Evolutionary conservation across 1,140 invertebrate species (phyloP).

Genomic region (Pseudomyrmex gracilis): DNA sequence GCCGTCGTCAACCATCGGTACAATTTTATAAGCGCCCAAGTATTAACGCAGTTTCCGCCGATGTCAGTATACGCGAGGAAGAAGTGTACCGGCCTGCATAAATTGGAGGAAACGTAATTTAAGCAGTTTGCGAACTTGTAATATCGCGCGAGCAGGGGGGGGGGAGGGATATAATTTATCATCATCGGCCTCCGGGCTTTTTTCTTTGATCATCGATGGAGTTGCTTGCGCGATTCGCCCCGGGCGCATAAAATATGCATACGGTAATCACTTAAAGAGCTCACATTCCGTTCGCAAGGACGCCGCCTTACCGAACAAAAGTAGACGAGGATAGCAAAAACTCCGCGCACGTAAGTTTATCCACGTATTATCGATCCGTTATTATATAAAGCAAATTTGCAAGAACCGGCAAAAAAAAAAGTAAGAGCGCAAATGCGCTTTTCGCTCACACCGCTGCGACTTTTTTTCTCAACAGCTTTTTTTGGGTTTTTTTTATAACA

Average conservation of each 20-base stretch:
- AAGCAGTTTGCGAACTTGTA: slow-evolving; percentile 51
- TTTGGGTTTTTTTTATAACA: no score
- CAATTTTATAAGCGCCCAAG: slow-evolving; percentile 51
- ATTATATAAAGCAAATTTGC: slow-evolving; percentile 10
- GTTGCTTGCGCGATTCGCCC: background rate
- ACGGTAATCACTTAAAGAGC: slow-evolving; percentile 47
- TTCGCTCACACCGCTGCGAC: background rate
- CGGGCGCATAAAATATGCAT: slow-evolving; percentile 56
- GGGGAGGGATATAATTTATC: slow-evolving; percentile 42
- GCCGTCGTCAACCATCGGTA: slow-evolving; percentile 48
- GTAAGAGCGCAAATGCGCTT: background rate
- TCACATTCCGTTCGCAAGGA: slow-evolving; percentile 36
- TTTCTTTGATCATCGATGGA: slow-evolving; percentile 48
- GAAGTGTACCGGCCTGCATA: slow-evolving; percentile 19
- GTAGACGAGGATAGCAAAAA: background rate
- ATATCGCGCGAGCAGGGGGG: slow-evolving; percentile 33
- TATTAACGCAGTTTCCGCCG: slow-evolving; percentile 37
- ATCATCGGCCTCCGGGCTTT: slow-evolving; percentile 3
- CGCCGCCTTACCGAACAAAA: slow-evolving; percentile 15
- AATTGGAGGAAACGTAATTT: slow-evolving; percentile 64
- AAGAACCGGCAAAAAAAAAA: background rate
- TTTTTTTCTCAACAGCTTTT: no score
- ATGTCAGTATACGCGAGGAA: slow-evolving; percentile 38
- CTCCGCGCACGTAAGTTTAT: background rate
- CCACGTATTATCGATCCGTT: slow-evolving; percentile 17